Conservation (phyloP, 1,140 invertebrate species). For the Nilaparvata lugens region DNA sequence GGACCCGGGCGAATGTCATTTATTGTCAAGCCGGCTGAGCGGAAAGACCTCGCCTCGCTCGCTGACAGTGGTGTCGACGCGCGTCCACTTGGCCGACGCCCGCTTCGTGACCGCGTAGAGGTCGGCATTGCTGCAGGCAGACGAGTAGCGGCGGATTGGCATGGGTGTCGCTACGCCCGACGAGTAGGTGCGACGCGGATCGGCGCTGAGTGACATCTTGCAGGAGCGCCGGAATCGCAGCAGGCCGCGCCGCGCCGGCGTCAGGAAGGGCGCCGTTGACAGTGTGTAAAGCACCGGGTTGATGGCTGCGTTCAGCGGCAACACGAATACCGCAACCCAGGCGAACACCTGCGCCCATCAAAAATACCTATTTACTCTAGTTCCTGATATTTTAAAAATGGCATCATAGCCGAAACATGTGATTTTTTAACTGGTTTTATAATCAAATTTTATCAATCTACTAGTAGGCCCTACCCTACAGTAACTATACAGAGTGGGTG, state of each 20-base stretch:
- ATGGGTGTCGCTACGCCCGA: background rate
- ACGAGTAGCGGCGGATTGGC: background rate
- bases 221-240: constrained; percentile 16
- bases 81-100: background rate
- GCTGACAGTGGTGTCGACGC: background rate
- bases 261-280: constrained; percentile 35
- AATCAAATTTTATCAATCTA: too few species aligned
- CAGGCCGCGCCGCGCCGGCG: constrained; percentile 18
- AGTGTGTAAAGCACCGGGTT: constrained; percentile 48
- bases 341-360: too few species aligned
- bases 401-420: too few species aligned
- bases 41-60: background rate
- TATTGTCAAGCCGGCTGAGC: background rate
- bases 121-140: background rate
- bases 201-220: constrained; percentile 8
- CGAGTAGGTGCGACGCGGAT: background rate
- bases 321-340: constrained; percentile 48
- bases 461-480: too few species aligned
- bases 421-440: too few species aligned
- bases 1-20: background rate
- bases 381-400: too few species aligned
- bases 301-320: constrained; percentile 46
- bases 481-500: too few species aligned
- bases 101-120: background rate
- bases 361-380: too few species aligned